Base-by-base conservation (phyloP, 1,140 invertebrate species). In the Monomorium pharaonis region DNA sequence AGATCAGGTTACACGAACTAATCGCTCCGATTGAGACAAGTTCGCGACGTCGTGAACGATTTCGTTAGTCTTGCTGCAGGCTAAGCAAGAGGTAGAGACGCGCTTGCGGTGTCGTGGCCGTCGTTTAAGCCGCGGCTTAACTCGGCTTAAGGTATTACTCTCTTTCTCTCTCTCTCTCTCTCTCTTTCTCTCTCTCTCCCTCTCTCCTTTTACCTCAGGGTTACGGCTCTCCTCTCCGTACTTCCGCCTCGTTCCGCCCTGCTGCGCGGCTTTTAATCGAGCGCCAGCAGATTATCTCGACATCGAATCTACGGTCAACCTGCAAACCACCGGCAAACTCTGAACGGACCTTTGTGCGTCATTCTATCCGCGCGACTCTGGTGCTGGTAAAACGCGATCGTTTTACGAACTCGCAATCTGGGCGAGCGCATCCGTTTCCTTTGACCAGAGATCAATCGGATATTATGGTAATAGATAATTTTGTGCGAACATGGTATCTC, bases 201-300 rank as follows among this genome's bases (percentile, higher is more conserved):
- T 16, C n/a, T 49, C 24, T 12, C 33, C 14, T 47, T 30, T 30
- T 18, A 49, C n/a, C 70, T 56, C 24, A 12, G 21, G 44, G 56
- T 18, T 12, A n/a, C 16, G 69, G 33, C 49, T 70, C 47, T 58
- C 12, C 24, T 81, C 51, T 44, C 14, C 33, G 60, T 85, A 80
- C 88, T 88, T 89, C 87, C 86, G 81, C 69, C 60, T 67, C 67
- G 83, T 58, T 89, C 83, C 69, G 86, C 42, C 44, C 54, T 69
- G 72, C 74, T 75, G 81, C 77, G 63, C 83, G 87, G 86, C 86
- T 86, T 89, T 89, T 89, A 89, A 89, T 89, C 88, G 87, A 88
- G 87, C 86, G 44, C 67, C 74, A 30, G 30, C 51, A 83, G 76
- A 88, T 89, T 88, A 89, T 89, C 88, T 75, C 56, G 60, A 76